phyloP scores from a whole-genome alignment of 2,113 vertebrate species.

The Poeciliopsis retropinna region DNA sequence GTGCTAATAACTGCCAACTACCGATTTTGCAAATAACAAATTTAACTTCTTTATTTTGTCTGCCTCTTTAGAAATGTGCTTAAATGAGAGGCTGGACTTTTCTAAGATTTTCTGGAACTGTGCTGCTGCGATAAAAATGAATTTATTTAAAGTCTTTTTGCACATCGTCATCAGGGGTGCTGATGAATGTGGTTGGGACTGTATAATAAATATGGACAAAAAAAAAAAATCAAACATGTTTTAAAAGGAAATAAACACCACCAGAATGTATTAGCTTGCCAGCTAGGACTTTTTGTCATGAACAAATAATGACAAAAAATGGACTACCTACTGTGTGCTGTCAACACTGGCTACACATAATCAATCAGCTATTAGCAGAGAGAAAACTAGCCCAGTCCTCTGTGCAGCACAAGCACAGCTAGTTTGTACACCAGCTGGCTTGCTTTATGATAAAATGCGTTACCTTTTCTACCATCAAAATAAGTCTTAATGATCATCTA shows the following conservation, averaged over 20 bases:
- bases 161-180: not conserved
- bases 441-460: conserved; percentile 26
- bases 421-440: conserved; percentile 8
- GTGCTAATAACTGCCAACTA: not conserved
- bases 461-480: conserved; percentile 8
- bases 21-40: not conserved
- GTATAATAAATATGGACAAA: conserved; percentile 37
- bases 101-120: no score
- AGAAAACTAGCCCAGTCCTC: conserved; percentile 12
- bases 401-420: conserved; percentile 9
- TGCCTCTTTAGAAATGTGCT: not conserved
- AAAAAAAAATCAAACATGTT: not conserved
- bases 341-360: conserved; percentile 56
- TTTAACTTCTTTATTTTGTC: not conserved
- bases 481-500: conserved; percentile 12
- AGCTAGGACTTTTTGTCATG: conserved; percentile 47
- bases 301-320: conserved; percentile 63
- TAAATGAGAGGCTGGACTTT: no score
- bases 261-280: conserved; percentile 58
- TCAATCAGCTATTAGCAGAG: conserved; percentile 59
- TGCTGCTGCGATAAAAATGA: not conserved
- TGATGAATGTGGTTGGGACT: not conserved
- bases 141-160: not conserved
- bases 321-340: conserved; percentile 62
- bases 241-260: conserved; percentile 33